Base-by-base conservation (phyloP, 2,113 vertebrate genomes). In the Thalassarche chlororhynchos region DNA sequence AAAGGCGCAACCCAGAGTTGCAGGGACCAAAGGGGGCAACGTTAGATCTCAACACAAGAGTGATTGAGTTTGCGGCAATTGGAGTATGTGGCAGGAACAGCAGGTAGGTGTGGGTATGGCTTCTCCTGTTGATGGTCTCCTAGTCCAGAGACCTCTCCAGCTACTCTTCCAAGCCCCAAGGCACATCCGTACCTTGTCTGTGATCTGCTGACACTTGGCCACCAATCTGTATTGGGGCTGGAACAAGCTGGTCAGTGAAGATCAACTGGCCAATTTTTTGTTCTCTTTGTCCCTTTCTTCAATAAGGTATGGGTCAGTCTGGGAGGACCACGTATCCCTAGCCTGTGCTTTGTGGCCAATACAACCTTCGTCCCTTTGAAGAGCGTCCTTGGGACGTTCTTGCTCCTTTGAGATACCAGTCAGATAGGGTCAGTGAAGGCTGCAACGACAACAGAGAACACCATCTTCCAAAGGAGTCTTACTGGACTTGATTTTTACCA, bases 61-160 rank as follows among this genome's bases (percentile, higher is more conserved):
- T 99, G 90, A 93, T 99, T 28, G 98, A 99, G 95, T 99, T 99
- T 79, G 93, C 52, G 2, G 97, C 98, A 5, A 52, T 98, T 34
- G 99, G 99, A n/a, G 51, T 99, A 71, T 75, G 86, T 17, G n/a
- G 92, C 87, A 95, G 93, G 88, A 95, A 96, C 66, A 91, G 68
- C 87, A 98, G 98, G 99, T 99, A 93, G 96, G 97, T 49, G 76
- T 31, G 23, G 34, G 20, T 29, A 26, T 17, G 34, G 32, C 32
- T 62, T 72, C 64, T 47, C 28, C 68, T 72, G 38, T 12, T 24
- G 23, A 5, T 26, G 36, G 23, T 34, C 38, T 68, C 32, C 44
- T 31, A 4, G 24, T 78, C 28, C 44, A 69, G 65, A 42, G 46
- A 36, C 44, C 17, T 51, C 34, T 47, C 42, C 34, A 47, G 32